Evolutionary conservation across 2,888 invertebrate genomes (phyloP), one percentile per base, ranked within the genome.

Genomic region (Cyrtodaria siliqua): DNA sequence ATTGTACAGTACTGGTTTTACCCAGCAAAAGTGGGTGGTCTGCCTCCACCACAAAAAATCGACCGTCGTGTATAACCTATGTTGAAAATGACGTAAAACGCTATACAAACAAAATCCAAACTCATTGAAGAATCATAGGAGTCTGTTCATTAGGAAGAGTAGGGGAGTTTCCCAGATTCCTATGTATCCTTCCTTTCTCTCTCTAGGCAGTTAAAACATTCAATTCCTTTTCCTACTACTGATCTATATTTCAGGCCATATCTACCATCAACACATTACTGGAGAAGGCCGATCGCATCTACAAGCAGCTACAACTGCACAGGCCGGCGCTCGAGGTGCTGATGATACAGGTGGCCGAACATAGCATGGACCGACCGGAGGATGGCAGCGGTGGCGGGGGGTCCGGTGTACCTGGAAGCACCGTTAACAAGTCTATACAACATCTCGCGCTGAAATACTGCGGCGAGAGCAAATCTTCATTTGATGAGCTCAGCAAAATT

Each of bases 401-500:
- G 2, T 82, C 79, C 3, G 83, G 81, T 24, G 86, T 87, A 1
- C 85, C 87, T n/a, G 86, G 84, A 27, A 89, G 86, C 69, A 88
- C 84, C 70, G 97, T 98, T 50, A 98, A 98, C 93, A 96, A 96
- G 92, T 96, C 97, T 60, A 98, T 99, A 87, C 98, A 99, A 92
- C 95, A 97, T 83, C 94, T 99, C 47, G 98, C 98, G 1, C 97
- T 98, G 92, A 97, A 97, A 91, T 99, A 99, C 93, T 98, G 98
- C 92, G 96, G 96, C 55, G 99, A 99, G 89, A 98, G 98, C 92
- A 97, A 97, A 92, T 96, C 96, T 4, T 96, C 97, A 8, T 99
- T 98, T 92, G 99, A 99, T 91, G 99, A 99, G 91, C 95, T 99
- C 1, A 98, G 94, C 86, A 94, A 95, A 86, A 94, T 95, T 49